phyloP scores from a whole-genome alignment of 1,140 invertebrate species.

The Euwallacea similis region DNA sequence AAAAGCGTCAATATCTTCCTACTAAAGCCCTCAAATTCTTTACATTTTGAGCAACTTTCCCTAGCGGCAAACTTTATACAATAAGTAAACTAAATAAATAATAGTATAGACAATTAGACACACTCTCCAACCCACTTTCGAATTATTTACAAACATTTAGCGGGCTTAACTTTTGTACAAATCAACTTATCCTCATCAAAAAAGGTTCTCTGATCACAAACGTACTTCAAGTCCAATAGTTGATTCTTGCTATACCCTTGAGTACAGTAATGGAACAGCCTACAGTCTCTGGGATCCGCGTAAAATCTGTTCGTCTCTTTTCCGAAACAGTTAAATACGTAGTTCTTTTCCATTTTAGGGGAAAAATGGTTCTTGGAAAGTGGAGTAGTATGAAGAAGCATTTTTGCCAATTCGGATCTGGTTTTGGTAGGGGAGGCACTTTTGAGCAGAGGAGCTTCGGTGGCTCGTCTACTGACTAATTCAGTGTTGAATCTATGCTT shows the following conservation, averaged over 20 bases:
- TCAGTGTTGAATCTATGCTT: slow-evolving; percentile 44
- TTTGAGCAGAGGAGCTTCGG: slow-evolving; percentile 47
- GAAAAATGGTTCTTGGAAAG: slow-evolving; percentile 34
- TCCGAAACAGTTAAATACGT: slow-evolving; percentile 60
- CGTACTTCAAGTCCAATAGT: slow-evolving; percentile 63
- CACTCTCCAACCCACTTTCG: too few relatives aligned
- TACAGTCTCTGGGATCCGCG: slow-evolving; percentile 60
- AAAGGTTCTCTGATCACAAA: slow-evolving; percentile 61
- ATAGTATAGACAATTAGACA: too few relatives aligned
- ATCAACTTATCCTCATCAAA: slow-evolving; percentile 60
- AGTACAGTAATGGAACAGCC: slow-evolving; percentile 64
- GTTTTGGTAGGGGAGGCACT: slow-evolving; percentile 49
- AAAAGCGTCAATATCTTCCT: too few relatives aligned
- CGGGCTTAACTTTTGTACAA: slow-evolving; percentile 54
- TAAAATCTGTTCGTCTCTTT: slow-evolving; percentile 62
- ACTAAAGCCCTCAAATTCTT: too few relatives aligned
- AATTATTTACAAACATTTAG: slow-evolving; percentile 46
- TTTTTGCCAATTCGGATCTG: slow-evolving; percentile 34
- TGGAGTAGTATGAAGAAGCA: slow-evolving; percentile 45
- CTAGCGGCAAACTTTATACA: too few relatives aligned
- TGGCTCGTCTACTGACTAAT: slow-evolving; percentile 21
- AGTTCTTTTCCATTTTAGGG: slow-evolving; percentile 36
- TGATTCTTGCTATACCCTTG: slow-evolving; percentile 60
- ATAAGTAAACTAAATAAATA: too few relatives aligned
- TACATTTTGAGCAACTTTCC: too few relatives aligned